Evolutionary conservation across 2,113 vertebrate genomes (phyloP).

Genomic region (Myodes glareolus): DNA sequence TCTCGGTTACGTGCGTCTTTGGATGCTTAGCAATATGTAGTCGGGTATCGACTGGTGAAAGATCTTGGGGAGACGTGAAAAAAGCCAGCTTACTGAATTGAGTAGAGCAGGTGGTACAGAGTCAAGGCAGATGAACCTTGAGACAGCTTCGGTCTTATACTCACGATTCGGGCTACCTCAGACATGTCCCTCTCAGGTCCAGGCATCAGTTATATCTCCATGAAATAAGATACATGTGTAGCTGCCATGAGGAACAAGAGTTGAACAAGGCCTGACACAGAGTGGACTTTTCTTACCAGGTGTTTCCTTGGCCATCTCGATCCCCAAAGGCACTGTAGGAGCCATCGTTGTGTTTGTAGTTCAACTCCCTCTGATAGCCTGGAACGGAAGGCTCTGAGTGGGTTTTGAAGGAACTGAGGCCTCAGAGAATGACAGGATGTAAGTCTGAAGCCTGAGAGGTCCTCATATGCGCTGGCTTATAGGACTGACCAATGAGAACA

Average conservation of each 20-base stretch:
- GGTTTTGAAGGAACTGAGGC: not conserved
- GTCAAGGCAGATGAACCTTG: no score
- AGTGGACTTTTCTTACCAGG: not conserved
- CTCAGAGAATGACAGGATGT: not conserved
- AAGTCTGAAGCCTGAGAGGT: not conserved
- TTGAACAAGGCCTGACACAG: not conserved
- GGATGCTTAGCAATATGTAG: not conserved
- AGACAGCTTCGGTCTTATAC: not conserved
- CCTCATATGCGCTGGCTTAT: accelerated
- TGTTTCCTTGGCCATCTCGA: not conserved
- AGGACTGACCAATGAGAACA: not conserved
- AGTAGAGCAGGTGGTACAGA: not conserved
- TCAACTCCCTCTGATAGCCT: not conserved
- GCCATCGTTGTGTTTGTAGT: not conserved
- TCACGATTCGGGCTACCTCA: not conserved
- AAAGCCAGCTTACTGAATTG: not conserved
- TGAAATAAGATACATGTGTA: not conserved
- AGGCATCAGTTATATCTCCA: not conserved
- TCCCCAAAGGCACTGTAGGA: not conserved
- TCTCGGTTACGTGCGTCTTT: not conserved
- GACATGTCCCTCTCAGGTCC: not conserved
- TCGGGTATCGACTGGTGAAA: not conserved
- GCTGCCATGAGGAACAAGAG: not conserved
- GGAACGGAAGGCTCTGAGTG: not conserved
- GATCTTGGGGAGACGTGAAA: no score